Percentiles rank a stretch among this genome's conserved stretches.
phyloP scores from a whole-genome alignment of 2,113 vertebrate species.

The Corythaeola cristata region DNA sequence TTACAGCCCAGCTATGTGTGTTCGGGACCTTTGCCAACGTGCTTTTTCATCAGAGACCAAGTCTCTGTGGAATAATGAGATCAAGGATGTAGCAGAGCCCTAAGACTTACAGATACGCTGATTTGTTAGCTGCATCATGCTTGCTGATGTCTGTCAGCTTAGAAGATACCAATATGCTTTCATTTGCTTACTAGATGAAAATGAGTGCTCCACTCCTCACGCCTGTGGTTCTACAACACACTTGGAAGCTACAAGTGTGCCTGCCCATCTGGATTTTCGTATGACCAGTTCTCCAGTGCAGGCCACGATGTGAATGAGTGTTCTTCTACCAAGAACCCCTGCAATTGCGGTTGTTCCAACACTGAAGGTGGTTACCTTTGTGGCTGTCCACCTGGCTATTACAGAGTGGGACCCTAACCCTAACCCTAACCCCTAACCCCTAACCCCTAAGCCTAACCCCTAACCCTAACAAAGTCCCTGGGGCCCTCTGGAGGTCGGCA shows the following conservation, averaged over 20 bases:
- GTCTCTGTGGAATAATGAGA: not conserved
- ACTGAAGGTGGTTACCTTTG: slow-evolving; percentile 86
- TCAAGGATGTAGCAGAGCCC: not conserved
- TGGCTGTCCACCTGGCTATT: slow-evolving; percentile 84
- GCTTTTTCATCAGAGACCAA: not conserved
- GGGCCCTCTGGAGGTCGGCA: too few species aligned
- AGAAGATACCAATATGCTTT: not conserved
- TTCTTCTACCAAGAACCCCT: slow-evolving; percentile 79
- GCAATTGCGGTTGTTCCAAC: slow-evolving; percentile 86
- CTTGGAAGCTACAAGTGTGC: slow-evolving; percentile 85
- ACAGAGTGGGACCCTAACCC: slow-evolving; percentile 83
- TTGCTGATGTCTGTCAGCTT: not conserved
- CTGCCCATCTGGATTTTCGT: slow-evolving; percentile 85
- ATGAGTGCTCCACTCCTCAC: slow-evolving; percentile 80
- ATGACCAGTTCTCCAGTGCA: slow-evolving; percentile 77
- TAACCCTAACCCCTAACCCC: too few species aligned
- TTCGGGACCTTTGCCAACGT: not conserved
- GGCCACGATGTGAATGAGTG: slow-evolving; percentile 87
- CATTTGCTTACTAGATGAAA: slow-evolving; percentile 78
- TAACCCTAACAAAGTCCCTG: too few species aligned
- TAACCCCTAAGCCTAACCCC: too few species aligned
- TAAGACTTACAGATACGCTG: not conserved
- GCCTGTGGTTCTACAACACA: slow-evolving; percentile 84
- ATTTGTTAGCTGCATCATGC: not conserved
- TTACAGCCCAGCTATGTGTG: not conserved